Conservation (phyloP, 2,888 invertebrate species). For the Aricia artaxerxes region DNA sequence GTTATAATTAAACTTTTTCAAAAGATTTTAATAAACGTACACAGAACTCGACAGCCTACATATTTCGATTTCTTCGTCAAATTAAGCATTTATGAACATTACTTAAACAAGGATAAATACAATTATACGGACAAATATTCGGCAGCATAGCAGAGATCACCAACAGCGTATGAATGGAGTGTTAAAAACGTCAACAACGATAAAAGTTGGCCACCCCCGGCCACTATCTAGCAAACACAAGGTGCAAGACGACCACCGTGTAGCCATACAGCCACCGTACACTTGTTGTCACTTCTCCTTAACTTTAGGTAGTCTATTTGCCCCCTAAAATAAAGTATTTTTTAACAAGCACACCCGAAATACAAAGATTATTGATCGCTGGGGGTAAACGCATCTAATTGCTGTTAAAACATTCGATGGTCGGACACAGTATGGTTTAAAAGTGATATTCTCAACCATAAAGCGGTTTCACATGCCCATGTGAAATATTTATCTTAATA, state of each 20-base stretch:
- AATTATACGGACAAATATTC: slow-evolving; percentile 30
- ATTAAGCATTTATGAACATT: neutral
- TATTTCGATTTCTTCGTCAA: neutral
- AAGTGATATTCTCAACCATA: slow-evolving; percentile 78
- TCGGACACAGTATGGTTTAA: slow-evolving; percentile 72
- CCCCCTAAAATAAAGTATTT: slow-evolving; percentile 69
- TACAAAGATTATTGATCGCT: slow-evolving; percentile 56
- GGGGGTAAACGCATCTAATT: slow-evolving; percentile 74
- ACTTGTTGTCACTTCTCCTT: slow-evolving; percentile 63
- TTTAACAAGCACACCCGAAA: slow-evolving; percentile 73
- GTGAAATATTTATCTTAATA: slow-evolving; percentile 81
- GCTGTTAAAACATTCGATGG: slow-evolving; percentile 74
- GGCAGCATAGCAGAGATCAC: slow-evolving; percentile 12
- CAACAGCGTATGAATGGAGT: slow-evolving; percentile 8
- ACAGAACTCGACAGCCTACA: too few relatives aligned
- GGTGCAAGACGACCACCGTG: slow-evolving; percentile 49
- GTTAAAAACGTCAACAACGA: slow-evolving; percentile 17
- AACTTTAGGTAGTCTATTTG: slow-evolving; percentile 56
- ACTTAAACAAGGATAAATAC: slow-evolving; percentile 27
- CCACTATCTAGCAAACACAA: slow-evolving; percentile 45
- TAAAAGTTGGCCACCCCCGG: slow-evolving; percentile 39
- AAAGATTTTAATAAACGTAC: too few relatives aligned
- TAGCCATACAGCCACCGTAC: slow-evolving; percentile 34
- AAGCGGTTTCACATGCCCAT: slow-evolving; percentile 76
- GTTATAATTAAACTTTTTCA: too few relatives aligned